phyloP scores from a whole-genome alignment of 2,797 vertebrate genomes.

The Crypturellus tataupa region DNA sequence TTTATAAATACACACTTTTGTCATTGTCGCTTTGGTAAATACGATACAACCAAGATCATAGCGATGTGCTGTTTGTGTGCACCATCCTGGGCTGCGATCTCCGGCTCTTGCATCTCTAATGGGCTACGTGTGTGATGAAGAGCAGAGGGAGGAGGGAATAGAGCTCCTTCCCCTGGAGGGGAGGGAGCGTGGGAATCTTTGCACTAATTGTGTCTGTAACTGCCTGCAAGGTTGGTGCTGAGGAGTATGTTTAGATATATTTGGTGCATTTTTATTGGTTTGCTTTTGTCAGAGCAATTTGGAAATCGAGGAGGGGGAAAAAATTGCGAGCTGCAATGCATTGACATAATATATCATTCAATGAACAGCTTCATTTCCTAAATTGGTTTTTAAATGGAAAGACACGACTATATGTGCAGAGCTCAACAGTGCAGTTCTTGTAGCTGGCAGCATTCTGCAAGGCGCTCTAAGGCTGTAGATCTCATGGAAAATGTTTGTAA shows the following conservation, averaged over 20 bases:
- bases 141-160: rapidly evolving
- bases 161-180: not conserved
- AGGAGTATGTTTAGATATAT: not conserved
- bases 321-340: not conserved
- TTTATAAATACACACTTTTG: rapidly evolving
- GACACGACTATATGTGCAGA: not conserved
- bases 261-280: not conserved
- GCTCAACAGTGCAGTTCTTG: slow-evolving; percentile 7
- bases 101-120: not conserved
- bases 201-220: not conserved
- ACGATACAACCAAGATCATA: rapidly evolving
- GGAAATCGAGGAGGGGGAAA: not conserved
- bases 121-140: rapidly evolving
- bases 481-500: not conserved
- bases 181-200: not conserved
- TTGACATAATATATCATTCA: not conserved
- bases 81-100: not conserved
- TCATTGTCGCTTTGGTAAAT: not conserved
- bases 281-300: not conserved
- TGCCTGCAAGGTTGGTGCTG: not conserved
- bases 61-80: rapidly evolving
- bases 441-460: not conserved
- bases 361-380: not conserved
- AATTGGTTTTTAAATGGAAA: not conserved
- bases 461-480: not conserved